Evolutionary conservation across 2,797 vertebrate genomes (phyloP).

Genomic region (Oreortyx pictus): DNA sequence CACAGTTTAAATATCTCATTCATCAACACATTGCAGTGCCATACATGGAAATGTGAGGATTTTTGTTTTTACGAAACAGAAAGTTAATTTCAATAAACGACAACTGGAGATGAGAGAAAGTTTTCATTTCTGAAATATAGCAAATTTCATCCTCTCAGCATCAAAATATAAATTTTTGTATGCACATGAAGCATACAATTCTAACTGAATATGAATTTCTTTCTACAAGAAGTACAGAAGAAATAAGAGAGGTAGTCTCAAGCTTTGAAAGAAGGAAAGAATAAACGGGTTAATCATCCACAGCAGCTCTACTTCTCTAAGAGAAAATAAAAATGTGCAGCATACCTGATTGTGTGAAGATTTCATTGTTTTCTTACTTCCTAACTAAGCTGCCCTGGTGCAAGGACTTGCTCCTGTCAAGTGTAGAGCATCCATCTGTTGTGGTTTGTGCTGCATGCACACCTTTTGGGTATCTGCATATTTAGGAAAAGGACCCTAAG

Average conservation of each 20-base stretch:
- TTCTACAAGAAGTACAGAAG: background rate
- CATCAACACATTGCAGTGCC: background rate
- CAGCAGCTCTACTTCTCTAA: background rate
- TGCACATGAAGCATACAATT: background rate
- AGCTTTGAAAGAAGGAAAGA: background rate
- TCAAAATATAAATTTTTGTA: background rate
- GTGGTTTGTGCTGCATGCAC: background rate
- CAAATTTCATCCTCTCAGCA: background rate
- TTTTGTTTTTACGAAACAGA: background rate
- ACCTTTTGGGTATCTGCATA: background rate
- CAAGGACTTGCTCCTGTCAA: background rate
- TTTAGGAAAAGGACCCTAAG: background rate
- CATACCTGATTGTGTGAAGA: background rate
- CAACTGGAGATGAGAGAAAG: background rate
- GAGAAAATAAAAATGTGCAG: background rate
- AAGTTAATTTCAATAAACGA: background rate
- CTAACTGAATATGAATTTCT: background rate
- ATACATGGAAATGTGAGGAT: background rate
- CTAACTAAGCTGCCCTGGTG: fast-evolving
- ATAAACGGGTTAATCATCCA: too few species aligned
- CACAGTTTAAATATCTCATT: background rate
- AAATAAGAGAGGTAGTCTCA: background rate
- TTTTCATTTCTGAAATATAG: background rate
- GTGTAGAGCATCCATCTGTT: background rate
- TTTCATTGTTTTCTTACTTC: background rate